Evolutionary conservation across 2,888 invertebrate genomes (phyloP).

Genomic region (Chironomus tentans): DNA sequence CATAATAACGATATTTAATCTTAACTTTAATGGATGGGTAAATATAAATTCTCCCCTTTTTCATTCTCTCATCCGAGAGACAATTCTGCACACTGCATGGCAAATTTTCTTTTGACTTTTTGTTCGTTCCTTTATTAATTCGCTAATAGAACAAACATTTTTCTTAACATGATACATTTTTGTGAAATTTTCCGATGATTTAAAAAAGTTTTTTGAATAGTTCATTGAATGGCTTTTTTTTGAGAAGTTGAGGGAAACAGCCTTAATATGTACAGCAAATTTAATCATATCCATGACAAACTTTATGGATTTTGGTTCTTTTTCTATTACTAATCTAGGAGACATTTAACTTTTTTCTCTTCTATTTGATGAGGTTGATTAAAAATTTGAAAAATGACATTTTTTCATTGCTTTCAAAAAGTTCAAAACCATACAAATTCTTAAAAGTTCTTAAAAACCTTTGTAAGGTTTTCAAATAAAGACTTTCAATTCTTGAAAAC

Average conservation of each 20-base stretch:
- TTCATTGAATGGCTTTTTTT: background rate
- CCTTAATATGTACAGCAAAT: background rate
- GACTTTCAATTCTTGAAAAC: too few species aligned
- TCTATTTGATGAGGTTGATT: too few species aligned
- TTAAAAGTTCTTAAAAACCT: too few species aligned
- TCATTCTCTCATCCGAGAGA: slow-evolving; percentile 31
- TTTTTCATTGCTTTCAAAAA: too few species aligned
- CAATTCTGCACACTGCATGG: slow-evolving; percentile 39
- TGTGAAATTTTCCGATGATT: slow-evolving; percentile 21
- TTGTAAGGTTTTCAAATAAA: too few species aligned
- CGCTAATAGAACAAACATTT: background rate
- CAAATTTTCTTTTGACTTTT: slow-evolving; percentile 31
- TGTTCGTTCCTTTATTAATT: background rate
- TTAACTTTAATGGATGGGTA: background rate
- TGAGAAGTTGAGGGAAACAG: background rate
- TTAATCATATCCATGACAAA: background rate
- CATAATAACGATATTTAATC: slow-evolving; percentile 29
- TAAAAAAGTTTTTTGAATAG: slow-evolving; percentile 6
- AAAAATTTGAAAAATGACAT: too few species aligned
- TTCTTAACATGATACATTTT: background rate
- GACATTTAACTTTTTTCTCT: too few species aligned
- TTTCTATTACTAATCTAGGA: background rate
- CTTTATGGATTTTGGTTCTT: background rate
- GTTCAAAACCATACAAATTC: too few species aligned
- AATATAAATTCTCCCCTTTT: background rate